Evolutionary conservation across 2,113 vertebrate species (phyloP).

Genomic region (Calidris pygmaea): DNA sequence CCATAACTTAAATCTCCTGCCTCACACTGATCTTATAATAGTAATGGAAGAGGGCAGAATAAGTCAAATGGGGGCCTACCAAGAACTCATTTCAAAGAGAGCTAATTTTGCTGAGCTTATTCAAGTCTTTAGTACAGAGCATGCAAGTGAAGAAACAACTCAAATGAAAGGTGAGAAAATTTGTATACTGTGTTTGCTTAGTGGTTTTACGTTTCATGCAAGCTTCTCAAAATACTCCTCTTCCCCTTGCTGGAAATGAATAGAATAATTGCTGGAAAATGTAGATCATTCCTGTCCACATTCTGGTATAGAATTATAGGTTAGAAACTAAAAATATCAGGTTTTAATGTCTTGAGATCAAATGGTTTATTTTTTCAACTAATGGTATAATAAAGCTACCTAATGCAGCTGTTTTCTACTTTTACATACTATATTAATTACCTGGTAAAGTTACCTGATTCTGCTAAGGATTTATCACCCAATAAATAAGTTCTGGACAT

Average conservation of each 20-base stretch:
- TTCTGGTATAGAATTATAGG: not conserved
- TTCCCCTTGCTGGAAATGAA: not conserved
- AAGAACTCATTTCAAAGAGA: conserved; percentile 35
- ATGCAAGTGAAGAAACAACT: not conserved
- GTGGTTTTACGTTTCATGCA: not conserved
- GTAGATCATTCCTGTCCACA: not conserved
- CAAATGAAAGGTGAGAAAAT: not conserved
- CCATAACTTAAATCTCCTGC: conserved; percentile 37
- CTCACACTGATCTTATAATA: conserved; percentile 37
- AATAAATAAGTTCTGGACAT: not conserved
- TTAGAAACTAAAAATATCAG: not conserved
- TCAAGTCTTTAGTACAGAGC: not conserved
- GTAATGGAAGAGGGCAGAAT: conserved; percentile 54
- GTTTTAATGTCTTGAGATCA: not conserved
- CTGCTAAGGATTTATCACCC: not conserved
- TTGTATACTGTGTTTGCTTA: not conserved
- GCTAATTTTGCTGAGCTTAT: conserved; percentile 35
- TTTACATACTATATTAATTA: not conserved
- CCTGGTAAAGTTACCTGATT: not conserved
- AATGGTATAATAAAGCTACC: not conserved
- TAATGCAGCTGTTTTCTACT: not conserved
- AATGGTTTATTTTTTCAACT: not conserved
- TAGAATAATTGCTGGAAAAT: not conserved
- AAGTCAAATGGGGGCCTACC: conserved; percentile 42
- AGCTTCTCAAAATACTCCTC: not conserved